Evolutionary conservation across 2,113 vertebrate species (phyloP).

Genomic region (Chrysochloris asiatica): DNA sequence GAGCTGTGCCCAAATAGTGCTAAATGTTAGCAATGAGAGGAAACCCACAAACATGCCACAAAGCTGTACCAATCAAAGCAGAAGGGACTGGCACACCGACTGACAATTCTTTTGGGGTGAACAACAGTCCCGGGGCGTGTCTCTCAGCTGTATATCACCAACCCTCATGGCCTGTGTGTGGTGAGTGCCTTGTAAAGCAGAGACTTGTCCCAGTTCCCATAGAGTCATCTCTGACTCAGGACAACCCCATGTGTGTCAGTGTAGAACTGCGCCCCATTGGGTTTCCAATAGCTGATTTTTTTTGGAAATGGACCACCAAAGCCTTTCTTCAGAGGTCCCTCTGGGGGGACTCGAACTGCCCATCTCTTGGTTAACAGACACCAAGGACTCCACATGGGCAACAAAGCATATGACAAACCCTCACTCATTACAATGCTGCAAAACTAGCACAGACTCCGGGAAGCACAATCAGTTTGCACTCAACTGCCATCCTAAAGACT

Average conservation of each 20-base stretch:
- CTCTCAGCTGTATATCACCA: neutral
- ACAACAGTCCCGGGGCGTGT: rapidly evolving
- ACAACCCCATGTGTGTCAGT: neutral
- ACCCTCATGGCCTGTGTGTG: neutral
- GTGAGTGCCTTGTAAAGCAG: neutral
- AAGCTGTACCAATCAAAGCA: too few relatives aligned
- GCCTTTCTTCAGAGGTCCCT: neutral
- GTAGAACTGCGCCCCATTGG: neutral
- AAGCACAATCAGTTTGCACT: neutral
- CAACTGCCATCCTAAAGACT: neutral
- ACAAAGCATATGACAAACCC: neutral
- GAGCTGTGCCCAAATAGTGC: neutral
- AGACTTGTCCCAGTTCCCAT: neutral
- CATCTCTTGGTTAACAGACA: neutral
- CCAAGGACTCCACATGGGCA: neutral
- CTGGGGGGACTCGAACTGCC: neutral
- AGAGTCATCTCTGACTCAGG: neutral
- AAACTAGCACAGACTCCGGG: neutral
- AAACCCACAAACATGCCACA: rapidly evolving
- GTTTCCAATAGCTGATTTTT: neutral
- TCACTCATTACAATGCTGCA: neutral
- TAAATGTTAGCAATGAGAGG: rapidly evolving
- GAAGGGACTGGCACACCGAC: too few relatives aligned
- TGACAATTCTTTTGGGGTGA: rapidly evolving
- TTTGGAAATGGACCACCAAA: neutral